phyloP scores from a whole-genome alignment of 2,113 vertebrate species.

The Eurypyga helias region DNA sequence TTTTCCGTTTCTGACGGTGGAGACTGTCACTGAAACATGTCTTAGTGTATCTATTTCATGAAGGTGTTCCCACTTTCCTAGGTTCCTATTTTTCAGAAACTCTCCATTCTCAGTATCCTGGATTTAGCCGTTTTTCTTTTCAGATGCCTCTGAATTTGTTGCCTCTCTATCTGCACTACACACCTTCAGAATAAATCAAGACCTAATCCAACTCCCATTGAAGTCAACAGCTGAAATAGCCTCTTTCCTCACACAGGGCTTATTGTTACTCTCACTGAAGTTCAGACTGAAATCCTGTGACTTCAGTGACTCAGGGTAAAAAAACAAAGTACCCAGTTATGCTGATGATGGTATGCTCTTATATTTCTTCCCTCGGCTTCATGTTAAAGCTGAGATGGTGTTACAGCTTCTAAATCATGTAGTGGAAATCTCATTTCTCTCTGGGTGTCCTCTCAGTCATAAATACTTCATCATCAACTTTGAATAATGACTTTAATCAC shows the following conservation, averaged over 20 bases:
- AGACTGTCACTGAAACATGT: neutral
- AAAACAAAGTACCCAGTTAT: neutral
- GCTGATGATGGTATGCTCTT: neutral
- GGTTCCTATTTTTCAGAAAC: neutral
- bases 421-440: neutral
- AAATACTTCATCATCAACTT: neutral
- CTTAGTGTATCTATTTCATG: neutral
- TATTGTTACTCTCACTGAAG: neutral
- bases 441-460: neutral
- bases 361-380: rapidly evolving
- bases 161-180: neutral
- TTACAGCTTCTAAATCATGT: neutral
- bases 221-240: neutral
- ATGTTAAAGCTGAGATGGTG: neutral
- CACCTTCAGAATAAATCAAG: neutral
- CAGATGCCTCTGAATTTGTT: neutral
- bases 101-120: neutral
- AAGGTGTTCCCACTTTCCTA: neutral
- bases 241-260: neutral
- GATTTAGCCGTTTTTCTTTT: neutral
- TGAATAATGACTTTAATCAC: neutral
- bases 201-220: neutral
- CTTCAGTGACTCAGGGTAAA: neutral
- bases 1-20: neutral
- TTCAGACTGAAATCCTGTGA: neutral